Conservation (phyloP, 2,797 vertebrate genomes). For the Anguilla anguilla region DNA sequence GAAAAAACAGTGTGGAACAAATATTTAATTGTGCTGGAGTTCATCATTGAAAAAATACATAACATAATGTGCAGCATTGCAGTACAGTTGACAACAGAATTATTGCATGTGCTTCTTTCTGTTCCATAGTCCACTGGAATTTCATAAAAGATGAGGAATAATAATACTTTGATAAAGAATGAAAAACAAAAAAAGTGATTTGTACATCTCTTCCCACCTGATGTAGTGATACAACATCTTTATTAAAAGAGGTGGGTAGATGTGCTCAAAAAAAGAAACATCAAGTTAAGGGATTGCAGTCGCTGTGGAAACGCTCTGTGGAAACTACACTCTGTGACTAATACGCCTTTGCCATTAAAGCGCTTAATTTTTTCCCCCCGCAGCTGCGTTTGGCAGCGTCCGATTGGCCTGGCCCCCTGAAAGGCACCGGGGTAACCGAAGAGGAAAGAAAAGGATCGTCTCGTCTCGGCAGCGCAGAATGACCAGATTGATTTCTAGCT, state of each 20-base stretch:
- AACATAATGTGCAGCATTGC: not conserved
- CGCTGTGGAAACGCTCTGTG: not conserved
- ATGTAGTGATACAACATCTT: not conserved
- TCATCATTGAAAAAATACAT: not conserved
- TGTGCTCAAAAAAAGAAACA: not conserved
- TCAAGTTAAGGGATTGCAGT: not conserved
- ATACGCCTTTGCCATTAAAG: slow-evolving; percentile 1
- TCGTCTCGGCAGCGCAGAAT: slow-evolving; percentile 63
- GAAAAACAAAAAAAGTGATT: not conserved
- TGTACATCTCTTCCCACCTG: not conserved
- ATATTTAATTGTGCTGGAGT: too few relatives aligned
- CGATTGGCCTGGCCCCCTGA: not conserved
- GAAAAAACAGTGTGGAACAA: too few relatives aligned
- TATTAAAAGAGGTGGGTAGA: not conserved
- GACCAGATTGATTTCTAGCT: slow-evolving; percentile 77
- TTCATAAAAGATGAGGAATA: not conserved
- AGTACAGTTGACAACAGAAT: not conserved
- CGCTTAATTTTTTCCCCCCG: not conserved
- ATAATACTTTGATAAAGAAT: not conserved
- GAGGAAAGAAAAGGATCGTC: slow-evolving; percentile 36
- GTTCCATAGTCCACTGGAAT: not conserved
- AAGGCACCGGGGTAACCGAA: slow-evolving; percentile 31
- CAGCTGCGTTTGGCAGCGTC: not conserved
- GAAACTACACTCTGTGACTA: not conserved
- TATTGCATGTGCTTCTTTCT: not conserved